Base-by-base conservation (phyloP, 2,113 vertebrate species). In the Diadophis punctatus region DNA sequence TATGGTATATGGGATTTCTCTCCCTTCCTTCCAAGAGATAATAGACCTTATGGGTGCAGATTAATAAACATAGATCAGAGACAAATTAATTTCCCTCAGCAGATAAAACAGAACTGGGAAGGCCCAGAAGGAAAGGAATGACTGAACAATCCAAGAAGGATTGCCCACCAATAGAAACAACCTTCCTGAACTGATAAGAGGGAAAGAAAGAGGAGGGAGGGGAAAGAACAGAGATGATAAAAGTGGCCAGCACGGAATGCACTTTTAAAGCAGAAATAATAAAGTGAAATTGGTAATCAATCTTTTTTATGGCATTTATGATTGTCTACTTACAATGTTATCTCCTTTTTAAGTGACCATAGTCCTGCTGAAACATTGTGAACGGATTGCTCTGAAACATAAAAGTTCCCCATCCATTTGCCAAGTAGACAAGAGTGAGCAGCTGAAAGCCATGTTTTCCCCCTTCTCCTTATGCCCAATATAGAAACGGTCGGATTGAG, bases 221-320 rank as follows among this genome's bases (percentile, higher is more conserved):
- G 34, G 18, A 87, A 90, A 8, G 80, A 30, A 58, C 0, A 16
- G 46, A n/a, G 43, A 46, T 7, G 56, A 10, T 48, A 52, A 12
- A 60, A 93, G 46, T 0, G 52, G 3, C 20, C 58, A 68, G 43
- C 16, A 16, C 0, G 0, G 3, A 63, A 0, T 0, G 0, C 0
- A 10, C 60, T 91, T 91, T 9, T 43, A 89, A 90, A 91, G 30
- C 10, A 22, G 86, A 25, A 58, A 3, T 23, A n/a, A 53, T 14
- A 39, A 2, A 74, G 86, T 63, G 58, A 30, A 22, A 30, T 1
- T 46, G 18, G 52, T 14, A 56, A 1, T 58, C 43, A 55, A 51
- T 63, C 0, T 25, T 12, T 91, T 94, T 80, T 87, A 89, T 23
- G 6, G 0, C 22, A 93, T 90, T 93, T 27, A 43, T 60, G 85